phyloP scores from a whole-genome alignment of 2,113 vertebrate genomes.

The Kobus ellipsiprymnus region DNA sequence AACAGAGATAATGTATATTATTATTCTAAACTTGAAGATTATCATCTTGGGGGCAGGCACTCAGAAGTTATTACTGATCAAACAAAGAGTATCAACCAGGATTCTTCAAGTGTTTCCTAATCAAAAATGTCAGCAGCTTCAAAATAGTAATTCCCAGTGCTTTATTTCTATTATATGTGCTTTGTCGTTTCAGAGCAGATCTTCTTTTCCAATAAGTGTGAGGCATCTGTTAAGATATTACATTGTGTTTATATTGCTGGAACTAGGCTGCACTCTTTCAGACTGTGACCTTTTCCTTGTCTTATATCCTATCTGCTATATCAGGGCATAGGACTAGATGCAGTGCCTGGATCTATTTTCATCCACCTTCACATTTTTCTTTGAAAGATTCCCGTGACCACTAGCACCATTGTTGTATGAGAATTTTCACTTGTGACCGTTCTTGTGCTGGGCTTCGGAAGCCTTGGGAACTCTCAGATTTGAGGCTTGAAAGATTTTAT shows the following conservation, averaged over 20 bases:
- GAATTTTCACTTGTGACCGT: background rate
- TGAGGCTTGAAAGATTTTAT: background rate
- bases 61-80: background rate
- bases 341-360: background rate
- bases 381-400: background rate
- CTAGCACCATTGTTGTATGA: background rate
- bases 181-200: background rate
- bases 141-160: background rate
- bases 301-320: background rate
- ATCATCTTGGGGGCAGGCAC: fast-evolving
- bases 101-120: background rate
- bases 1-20: background rate
- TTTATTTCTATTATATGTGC: background rate
- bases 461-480: background rate
- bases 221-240: background rate
- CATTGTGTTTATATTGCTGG: too few species aligned
- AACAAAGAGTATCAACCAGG: background rate
- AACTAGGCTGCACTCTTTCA: background rate
- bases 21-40: too few species aligned
- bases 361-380: background rate
- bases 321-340: background rate
- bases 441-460: background rate
- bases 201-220: background rate
- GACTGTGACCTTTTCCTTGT: background rate
- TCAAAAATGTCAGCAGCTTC: background rate